Conservation (phyloP, 1,140 invertebrate genomes). For the Saxidomus purpurata region DNA sequence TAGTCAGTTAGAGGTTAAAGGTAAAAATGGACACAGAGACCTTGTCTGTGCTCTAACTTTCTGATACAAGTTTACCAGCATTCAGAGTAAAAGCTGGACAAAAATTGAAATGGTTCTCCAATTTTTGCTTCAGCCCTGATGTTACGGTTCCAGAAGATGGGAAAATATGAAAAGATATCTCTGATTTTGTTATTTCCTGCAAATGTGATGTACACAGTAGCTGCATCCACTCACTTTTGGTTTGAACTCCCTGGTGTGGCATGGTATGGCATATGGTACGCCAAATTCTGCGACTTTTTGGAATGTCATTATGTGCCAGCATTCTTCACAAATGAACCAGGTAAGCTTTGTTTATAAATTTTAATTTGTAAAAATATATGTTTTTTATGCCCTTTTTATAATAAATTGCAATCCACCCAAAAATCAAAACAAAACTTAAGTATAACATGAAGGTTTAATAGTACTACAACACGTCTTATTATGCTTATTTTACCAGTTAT, state of each 20-base stretch:
- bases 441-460: no score
- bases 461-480: no score
- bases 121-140: background rate
- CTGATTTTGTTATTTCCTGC: conserved; percentile 63
- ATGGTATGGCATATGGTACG: conserved; percentile 72
- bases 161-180: conserved; percentile 27
- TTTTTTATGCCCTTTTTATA: no score
- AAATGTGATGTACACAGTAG: conserved; percentile 66
- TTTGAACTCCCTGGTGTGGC: conserved; percentile 69
- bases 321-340: conserved; percentile 60
- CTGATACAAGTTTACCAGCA: no score
- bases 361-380: no score
- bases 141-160: conserved; percentile 9
- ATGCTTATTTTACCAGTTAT: no score
- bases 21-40: no score
- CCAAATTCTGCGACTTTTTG: conserved; percentile 66
- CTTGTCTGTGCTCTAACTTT: no score
- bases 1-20: no score
- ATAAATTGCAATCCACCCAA: no score
- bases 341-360: conserved; percentile 1
- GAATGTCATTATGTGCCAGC: conserved; percentile 62
- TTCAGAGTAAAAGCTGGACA: no score
- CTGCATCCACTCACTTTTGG: conserved; percentile 67
- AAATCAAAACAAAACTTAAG: no score
- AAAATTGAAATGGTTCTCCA: background rate